phyloP scores from a whole-genome alignment of 2,888 invertebrate genomes.

The Stegana nigrithorax region DNA sequence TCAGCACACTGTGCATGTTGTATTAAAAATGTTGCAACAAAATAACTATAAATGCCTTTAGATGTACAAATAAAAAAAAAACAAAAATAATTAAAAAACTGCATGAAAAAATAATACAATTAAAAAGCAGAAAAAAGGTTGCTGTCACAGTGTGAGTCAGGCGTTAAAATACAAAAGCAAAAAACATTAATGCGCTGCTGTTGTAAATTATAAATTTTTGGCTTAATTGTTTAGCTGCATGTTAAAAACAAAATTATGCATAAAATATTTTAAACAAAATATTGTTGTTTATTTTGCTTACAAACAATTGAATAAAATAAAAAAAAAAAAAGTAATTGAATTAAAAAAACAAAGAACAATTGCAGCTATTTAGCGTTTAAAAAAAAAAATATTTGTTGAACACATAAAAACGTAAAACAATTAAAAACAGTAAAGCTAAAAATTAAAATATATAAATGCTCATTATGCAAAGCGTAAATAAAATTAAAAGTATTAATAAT shows the following conservation, averaged over 20 bases:
- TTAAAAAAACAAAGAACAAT: background rate
- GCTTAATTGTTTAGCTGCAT: constrained; percentile 9
- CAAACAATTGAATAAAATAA: constrained; percentile 6
- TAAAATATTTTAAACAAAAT: constrained; percentile 30
- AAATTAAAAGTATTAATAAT: background rate
- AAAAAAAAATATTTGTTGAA: background rate
- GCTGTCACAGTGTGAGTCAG: no score
- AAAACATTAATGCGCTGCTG: background rate
- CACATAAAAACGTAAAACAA: background rate
- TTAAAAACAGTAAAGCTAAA: background rate
- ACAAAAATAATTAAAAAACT: constrained; percentile 8
- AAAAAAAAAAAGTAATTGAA: constrained; percentile 1
- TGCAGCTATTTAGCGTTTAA: background rate
- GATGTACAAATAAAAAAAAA: constrained; percentile 17
- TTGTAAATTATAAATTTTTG: constrained; percentile 13
- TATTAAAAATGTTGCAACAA: constrained; percentile 16
- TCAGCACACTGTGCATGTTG: constrained; percentile 37
- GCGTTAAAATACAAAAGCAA: constrained; percentile 25
- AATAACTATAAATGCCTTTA: constrained; percentile 13
- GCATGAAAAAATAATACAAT: constrained; percentile 25
- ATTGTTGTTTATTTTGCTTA: background rate
- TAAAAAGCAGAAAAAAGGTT: constrained; percentile 14
- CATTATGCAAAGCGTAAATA: background rate
- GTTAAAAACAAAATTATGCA: constrained; percentile 18
- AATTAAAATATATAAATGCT: no score